Evolutionary conservation across 2,888 invertebrate genomes (phyloP).

Genomic region (Zeuzera pyrina): DNA sequence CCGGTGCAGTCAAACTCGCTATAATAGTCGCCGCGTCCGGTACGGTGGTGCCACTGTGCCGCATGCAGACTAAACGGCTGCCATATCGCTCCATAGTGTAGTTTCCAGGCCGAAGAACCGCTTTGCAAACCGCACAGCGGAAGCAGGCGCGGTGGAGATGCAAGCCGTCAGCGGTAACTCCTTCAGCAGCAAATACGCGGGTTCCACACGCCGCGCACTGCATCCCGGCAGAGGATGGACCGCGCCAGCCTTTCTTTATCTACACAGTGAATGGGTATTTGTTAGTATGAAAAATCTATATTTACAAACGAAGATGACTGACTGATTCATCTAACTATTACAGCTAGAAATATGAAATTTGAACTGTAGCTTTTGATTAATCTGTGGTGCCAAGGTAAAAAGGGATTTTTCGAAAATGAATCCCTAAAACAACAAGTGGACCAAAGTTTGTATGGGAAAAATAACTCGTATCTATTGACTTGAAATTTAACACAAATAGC

Average conservation of each 20-base stretch:
- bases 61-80: constrained; percentile 47
- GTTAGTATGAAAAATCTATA: too few species aligned
- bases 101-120: constrained; percentile 84
- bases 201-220: constrained; percentile 82
- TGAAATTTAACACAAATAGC: too few species aligned
- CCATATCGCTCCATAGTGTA: constrained; percentile 58
- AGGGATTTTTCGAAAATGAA: too few species aligned
- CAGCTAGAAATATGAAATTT: too few species aligned
- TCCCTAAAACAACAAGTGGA: too few species aligned
- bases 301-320: too few species aligned
- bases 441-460: too few species aligned
- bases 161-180: constrained; percentile 86
- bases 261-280: not conserved
- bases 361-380: too few species aligned
- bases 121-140: constrained; percentile 93
- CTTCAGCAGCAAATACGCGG: constrained; percentile 94
- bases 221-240: constrained; percentile 73
- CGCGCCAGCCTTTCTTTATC: constrained; percentile 39
- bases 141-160: constrained; percentile 95
- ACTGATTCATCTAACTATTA: too few species aligned
- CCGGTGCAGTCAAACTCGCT: constrained; percentile 21
- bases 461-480: too few species aligned
- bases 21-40: constrained; percentile 8
- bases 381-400: not conserved
- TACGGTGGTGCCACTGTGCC: constrained; percentile 39